Conservation (phyloP, 2,888 invertebrate genomes). For the Ormyrus labotus region DNA sequence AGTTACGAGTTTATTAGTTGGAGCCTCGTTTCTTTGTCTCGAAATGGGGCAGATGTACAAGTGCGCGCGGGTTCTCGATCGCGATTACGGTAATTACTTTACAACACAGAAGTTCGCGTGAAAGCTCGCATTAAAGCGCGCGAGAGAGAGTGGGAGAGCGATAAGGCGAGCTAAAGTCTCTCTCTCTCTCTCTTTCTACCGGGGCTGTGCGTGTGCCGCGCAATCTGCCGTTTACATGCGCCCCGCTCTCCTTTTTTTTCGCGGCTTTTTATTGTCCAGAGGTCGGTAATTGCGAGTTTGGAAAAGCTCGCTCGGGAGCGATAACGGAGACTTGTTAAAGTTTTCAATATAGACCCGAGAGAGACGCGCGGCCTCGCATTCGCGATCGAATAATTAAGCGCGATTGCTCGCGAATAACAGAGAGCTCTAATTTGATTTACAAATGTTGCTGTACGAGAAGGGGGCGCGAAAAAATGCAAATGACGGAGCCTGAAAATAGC, state of each 20-base stretch:
- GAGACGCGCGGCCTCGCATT: too few species aligned
- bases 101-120: constrained; percentile 43
- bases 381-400: too few species aligned
- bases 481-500: neutral
- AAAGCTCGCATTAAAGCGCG: constrained; percentile 42
- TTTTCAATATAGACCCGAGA: too few species aligned
- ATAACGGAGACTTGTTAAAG: too few species aligned
- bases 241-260: neutral
- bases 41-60: constrained; percentile 34
- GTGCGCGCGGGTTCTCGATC: neutral
- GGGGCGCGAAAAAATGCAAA: neutral
- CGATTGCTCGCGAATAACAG: too few species aligned
- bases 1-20: constrained; percentile 18
- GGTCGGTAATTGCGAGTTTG: too few species aligned
- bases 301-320: too few species aligned
- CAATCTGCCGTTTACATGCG: constrained; percentile 29
- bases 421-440: constrained; percentile 33
- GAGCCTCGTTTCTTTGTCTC: constrained; percentile 24
- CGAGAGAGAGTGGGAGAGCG: neutral
- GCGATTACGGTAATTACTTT: constrained; percentile 38
- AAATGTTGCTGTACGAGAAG: neutral
- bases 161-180: constrained; percentile 8
- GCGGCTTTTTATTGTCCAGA: too few species aligned
- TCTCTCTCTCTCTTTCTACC: neutral
- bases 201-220: neutral